Evolutionary conservation across 2,888 invertebrate genomes (phyloP).

Genomic region (Apotomis betuletana): DNA sequence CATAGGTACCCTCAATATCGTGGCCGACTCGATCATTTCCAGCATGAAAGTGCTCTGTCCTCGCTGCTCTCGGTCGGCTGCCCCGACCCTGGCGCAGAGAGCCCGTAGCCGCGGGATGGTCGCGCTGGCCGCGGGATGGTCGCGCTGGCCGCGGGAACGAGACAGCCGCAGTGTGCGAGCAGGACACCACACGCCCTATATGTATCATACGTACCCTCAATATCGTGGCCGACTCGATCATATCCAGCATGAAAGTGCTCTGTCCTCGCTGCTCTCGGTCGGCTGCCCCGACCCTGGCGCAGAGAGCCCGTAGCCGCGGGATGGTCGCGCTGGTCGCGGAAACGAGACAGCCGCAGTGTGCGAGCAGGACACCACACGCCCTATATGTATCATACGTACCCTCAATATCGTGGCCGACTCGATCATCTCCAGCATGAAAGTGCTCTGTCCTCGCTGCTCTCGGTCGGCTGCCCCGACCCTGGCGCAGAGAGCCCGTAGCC

Average conservation of each 20-base stretch:
- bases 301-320: conserved; percentile 85
- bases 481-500: conserved; percentile 93
- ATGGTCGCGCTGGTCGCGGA: conserved; percentile 85
- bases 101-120: conserved; percentile 91
- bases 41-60: conserved; percentile 99
- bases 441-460: conserved; percentile 95
- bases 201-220: conserved; percentile 88
- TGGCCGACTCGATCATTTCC: conserved; percentile 98
- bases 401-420: conserved; percentile 96
- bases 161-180: conserved; percentile 96
- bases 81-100: conserved; percentile 95
- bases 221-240: conserved; percentile 98
- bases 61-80: conserved; percentile 93
- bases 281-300: conserved; percentile 94
- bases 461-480: conserved; percentile 97
- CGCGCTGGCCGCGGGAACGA: conserved; percentile 95
- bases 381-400: conserved; percentile 76
- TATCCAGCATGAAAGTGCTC: conserved; percentile 99
- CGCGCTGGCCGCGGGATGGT: too few relatives aligned
- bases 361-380: conserved; percentile 86
- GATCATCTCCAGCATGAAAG: conserved; percentile 99
- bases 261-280: conserved; percentile 95
- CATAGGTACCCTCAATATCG: conserved; percentile 91
- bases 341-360: conserved; percentile 96
- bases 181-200: too few relatives aligned